A percentile compares a stretch with the other conserved stretches of the same genome.
Evolutionary conservation across 2,113 vertebrate species (phyloP).

Genomic region (Callocephalon fimbriatum): DNA sequence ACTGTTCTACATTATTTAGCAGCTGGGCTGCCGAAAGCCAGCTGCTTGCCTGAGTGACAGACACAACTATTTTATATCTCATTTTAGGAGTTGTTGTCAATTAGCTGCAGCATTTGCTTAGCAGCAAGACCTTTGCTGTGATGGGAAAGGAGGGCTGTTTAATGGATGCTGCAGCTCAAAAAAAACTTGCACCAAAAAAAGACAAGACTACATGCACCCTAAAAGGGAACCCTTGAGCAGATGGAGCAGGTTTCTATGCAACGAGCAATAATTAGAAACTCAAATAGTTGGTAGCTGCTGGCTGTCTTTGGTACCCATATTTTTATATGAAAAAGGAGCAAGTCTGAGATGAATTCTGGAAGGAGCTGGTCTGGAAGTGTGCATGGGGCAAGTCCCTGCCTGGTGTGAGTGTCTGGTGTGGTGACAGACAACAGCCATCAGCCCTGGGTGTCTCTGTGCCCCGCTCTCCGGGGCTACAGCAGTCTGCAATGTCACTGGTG

Average conservation of each 20-base stretch:
- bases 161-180: not conserved
- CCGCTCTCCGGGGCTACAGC: fast-evolving
- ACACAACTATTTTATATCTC: not conserved
- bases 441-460: fast-evolving
- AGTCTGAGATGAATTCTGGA: not conserved
- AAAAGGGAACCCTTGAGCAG: conserved; percentile 6
- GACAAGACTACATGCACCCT: not conserved
- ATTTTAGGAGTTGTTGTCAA: not conserved
- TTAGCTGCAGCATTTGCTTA: conserved; percentile 13
- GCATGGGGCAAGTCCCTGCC: fast-evolving
- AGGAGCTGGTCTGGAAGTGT: not conserved
- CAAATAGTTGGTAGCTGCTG: not conserved
- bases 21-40: not conserved
- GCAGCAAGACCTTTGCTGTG: not conserved
- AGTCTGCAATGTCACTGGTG: not conserved
- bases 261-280: not conserved
- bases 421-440: not conserved
- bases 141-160: not conserved
- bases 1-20: conserved; percentile 14
- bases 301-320: not conserved
- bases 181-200: not conserved
- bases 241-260: conserved; percentile 43
- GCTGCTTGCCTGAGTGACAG: conserved; percentile 19
- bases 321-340: not conserved
- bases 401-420: fast-evolving